Evolutionary conservation across 2,888 invertebrate species (phyloP).

Genomic region (Tholera decimalis): DNA sequence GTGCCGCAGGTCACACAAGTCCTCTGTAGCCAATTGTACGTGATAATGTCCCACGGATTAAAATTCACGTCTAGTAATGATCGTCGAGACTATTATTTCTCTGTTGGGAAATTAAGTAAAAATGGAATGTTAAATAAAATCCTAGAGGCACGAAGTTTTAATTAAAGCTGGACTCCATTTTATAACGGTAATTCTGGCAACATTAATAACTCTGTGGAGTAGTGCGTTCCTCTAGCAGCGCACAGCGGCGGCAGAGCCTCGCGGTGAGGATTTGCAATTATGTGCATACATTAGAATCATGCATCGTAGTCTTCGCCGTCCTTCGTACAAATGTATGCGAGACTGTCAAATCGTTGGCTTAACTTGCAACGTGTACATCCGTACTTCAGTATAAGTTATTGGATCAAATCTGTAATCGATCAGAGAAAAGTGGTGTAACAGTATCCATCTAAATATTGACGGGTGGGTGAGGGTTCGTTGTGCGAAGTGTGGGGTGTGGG

Average conservation of each 20-base stretch:
- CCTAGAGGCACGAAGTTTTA: slow-evolving; percentile 49
- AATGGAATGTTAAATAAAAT: slow-evolving; percentile 46
- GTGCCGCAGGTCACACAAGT: not conserved
- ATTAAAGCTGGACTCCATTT: slow-evolving; percentile 50
- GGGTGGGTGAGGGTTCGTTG: too few species aligned
- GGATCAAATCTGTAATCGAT: slow-evolving; percentile 36
- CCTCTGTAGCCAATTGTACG: slow-evolving; percentile 25
- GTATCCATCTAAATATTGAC: slow-evolving; percentile 41
- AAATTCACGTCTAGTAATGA: slow-evolving; percentile 30
- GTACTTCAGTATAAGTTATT: slow-evolving; percentile 1
- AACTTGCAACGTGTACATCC: not conserved
- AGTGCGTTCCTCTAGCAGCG: slow-evolving; percentile 35
- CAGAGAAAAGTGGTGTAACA: slow-evolving; percentile 51
- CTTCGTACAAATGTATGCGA: not conserved
- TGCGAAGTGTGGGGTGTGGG: slow-evolving; percentile 16
- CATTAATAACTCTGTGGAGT: slow-evolving; percentile 37
- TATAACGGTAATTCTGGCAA: slow-evolving; percentile 43
- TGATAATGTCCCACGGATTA: slow-evolving; percentile 36
- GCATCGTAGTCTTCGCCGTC: not conserved
- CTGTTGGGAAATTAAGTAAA: slow-evolving; percentile 55
- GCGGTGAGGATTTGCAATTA: not conserved
- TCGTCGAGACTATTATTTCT: slow-evolving; percentile 49
- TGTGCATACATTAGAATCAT: not conserved
- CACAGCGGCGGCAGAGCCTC: too few species aligned
- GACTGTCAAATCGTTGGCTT: not conserved